Evolutionary conservation across 2,888 invertebrate genomes (phyloP).

Genomic region (Dryomyza anilis): DNA sequence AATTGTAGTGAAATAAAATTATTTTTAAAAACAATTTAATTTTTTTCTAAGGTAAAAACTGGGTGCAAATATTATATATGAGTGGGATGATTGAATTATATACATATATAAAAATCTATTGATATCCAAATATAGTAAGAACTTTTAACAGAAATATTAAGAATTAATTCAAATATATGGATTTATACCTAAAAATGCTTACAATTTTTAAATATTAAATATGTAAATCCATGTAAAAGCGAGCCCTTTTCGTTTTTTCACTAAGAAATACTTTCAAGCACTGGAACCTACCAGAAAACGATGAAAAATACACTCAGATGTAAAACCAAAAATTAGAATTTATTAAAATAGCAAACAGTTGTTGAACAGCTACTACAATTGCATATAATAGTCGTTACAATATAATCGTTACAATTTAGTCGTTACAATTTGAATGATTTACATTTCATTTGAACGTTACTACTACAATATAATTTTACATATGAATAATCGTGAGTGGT

Average conservation of each 20-base stretch:
- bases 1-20: no score
- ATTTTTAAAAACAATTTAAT: no score
- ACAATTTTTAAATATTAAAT: no score
- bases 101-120: no score
- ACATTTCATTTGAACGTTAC: not conserved
- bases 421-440: no score
- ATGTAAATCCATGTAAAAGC: not conserved
- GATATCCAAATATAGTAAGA: no score
- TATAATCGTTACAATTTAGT: not conserved
- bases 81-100: no score
- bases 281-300: not conserved
- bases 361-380: not conserved
- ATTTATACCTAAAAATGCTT: no score
- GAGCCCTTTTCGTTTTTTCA: not conserved
- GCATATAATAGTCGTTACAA: not conserved
- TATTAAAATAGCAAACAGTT: not conserved
- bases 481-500: not conserved
- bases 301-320: not conserved
- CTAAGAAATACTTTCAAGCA: not conserved
- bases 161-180: no score
- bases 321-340: not conserved
- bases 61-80: no score
- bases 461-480: conserved; percentile 1
- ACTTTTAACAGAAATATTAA: no score
- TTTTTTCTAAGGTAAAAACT: no score